Evolutionary conservation across 2,113 vertebrate genomes (phyloP).

Genomic region (Myrmecophaga tridactyla): DNA sequence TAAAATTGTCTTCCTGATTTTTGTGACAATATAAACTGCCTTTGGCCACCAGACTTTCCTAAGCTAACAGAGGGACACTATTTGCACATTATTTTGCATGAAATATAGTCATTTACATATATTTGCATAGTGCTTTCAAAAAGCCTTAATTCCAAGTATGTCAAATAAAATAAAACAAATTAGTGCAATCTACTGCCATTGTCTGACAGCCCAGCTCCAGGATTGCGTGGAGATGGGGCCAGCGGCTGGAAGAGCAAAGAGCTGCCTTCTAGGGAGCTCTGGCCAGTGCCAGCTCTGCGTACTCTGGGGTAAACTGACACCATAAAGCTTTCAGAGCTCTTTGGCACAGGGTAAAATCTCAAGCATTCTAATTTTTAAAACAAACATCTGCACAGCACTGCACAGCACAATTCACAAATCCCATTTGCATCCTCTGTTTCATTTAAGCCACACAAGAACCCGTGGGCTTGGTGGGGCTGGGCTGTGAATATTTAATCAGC

Average conservation of each 20-base stretch:
- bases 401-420: not conserved
- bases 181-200: constrained; percentile 72
- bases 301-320: not conserved
- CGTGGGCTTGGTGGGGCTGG: not conserved
- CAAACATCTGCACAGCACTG: not conserved
- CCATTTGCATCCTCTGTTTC: not conserved
- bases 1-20: constrained; percentile 52
- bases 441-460: not conserved
- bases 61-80: constrained; percentile 47
- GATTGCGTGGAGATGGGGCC: not conserved
- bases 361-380: not conserved
- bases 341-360: not conserved
- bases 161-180: constrained; percentile 79
- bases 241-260: not conserved
- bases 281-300: not conserved
- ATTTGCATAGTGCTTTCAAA: constrained; percentile 76
- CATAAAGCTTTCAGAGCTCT: not conserved
- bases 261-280: not conserved
- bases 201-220: constrained; percentile 34
- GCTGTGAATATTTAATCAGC: not conserved
- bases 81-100: constrained; percentile 69
- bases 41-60: constrained; percentile 67
- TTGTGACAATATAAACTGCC: constrained; percentile 45
- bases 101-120: constrained; percentile 69
- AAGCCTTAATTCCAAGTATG: constrained; percentile 73